Base-by-base conservation (phyloP, 2,888 invertebrate species). In the Atethmia centrago region DNA sequence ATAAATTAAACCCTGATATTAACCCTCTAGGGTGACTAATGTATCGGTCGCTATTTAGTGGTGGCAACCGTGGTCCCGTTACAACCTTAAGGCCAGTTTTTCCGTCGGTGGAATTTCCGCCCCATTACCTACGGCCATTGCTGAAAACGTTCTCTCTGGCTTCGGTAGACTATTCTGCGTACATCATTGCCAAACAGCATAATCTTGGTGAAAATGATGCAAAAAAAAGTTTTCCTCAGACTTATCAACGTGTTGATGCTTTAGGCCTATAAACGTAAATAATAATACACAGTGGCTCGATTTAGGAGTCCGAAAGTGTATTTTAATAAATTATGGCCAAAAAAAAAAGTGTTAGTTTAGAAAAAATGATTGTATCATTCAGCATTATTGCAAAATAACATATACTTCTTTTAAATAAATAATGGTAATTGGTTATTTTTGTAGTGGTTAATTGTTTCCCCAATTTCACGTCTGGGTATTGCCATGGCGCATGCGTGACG, bases 401-500 rank as follows among this genome's bases (percentile, higher is more conserved):
- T 19, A 12, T n/a, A 19, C 2, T 45, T 42, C 14, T 62, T 45
- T 14, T 14, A 62, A 21, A 42, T 21, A 21, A 45, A 8, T 63
- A 0, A 62, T 7, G 14, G 16, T 31, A 0, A 19, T 49, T 49
- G 3, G 10, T 31, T 31, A 49, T 62, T 62, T 36, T 45, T 8
- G 42, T 21, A 21, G 19, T 45, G 42, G 19, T 45, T 25, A 10
- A 10, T 31, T n/a, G 28, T 51, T 63, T 28, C 28, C 10, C 10
- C 31, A n/a, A 7, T 16, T 64, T 16, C n/a, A 47, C 21, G 9
- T 28, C 21, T 9, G 16, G 21, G 4, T 28, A 28, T 51, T n/a
- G 10, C 1, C n/a, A n/a, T n/a, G 16, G 49, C 63, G 49, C 63
- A 64, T 4, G 64, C 64, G 64, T 16, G 64, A 31, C 31, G 31